Evolutionary conservation across 2,113 vertebrate genomes (phyloP).

Genomic region (Craseonycteris thonglongyai): DNA sequence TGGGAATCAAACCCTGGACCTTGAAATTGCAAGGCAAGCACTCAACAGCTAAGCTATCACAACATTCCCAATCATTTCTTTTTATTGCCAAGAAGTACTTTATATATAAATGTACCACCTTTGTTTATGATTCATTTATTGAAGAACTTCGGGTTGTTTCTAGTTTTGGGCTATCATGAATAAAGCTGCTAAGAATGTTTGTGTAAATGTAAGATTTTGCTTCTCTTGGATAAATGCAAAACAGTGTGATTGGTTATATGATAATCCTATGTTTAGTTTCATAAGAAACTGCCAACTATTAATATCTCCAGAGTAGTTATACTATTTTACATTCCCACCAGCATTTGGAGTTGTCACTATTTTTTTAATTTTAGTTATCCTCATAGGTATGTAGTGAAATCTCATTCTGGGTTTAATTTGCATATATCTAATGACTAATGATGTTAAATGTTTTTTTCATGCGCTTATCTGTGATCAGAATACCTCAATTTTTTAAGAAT

Average conservation of each 20-base stretch:
- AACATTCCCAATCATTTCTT: no score
- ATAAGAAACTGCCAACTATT: neutral
- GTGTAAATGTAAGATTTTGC: neutral
- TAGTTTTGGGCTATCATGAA: neutral
- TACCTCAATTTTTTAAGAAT: neutral
- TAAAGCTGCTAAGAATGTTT: neutral
- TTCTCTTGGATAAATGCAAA: neutral
- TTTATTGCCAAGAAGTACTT: neutral
- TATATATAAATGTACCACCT: neutral
- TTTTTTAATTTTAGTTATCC: neutral
- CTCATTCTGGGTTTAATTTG: neutral
- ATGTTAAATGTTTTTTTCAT: neutral
- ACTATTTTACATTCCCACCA: neutral
- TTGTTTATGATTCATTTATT: neutral
- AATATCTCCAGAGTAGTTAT: neutral
- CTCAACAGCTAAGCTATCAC: no score
- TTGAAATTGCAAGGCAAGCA: no score
- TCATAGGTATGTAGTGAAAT: neutral
- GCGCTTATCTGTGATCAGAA: neutral
- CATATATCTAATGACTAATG: neutral
- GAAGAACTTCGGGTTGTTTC: neutral
- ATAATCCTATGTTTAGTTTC: neutral
- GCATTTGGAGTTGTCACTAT: neutral
- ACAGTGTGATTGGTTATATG: neutral
- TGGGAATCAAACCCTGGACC: no score